phyloP scores from a whole-genome alignment of 2,888 invertebrate species.

The Yponomeuta malinellus region DNA sequence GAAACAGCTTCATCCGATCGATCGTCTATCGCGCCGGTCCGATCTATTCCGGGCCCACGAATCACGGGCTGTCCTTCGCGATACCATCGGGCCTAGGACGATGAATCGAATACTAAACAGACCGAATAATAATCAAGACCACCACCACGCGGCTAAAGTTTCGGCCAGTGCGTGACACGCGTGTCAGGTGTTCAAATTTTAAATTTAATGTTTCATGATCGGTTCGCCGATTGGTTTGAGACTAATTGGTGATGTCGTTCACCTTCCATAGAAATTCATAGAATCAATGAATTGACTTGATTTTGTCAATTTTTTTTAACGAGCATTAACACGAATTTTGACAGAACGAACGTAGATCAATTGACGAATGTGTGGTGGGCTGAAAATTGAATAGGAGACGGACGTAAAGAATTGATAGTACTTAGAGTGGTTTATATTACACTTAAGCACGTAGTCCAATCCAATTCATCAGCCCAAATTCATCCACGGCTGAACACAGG shows the following conservation, averaged over 20 bases:
- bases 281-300: not conserved
- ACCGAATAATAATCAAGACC: slow-evolving; percentile 52
- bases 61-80: slow-evolving; percentile 66
- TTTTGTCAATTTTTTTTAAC: no score
- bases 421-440: no score
- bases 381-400: no score
- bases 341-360: no score
- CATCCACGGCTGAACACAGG: no score
- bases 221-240: not conserved
- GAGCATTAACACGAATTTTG: no score
- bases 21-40: slow-evolving; percentile 44
- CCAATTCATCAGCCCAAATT: no score
- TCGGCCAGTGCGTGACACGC: not conserved
- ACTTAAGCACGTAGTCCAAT: no score
- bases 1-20: slow-evolving; percentile 8
- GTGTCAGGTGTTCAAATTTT: not conserved
- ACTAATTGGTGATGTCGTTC: not conserved
- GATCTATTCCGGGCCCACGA: slow-evolving; percentile 66
- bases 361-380: no score
- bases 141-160: slow-evolving; percentile 30
- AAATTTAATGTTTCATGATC: not conserved
- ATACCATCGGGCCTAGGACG: slow-evolving; percentile 45
- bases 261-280: not conserved
- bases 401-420: no score
- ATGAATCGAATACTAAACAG: slow-evolving; percentile 59